A percentile compares a stretch with the other conserved stretches of the same genome.
Conservation (phyloP, 2,113 vertebrate species). For the Panthera leo region DNA sequence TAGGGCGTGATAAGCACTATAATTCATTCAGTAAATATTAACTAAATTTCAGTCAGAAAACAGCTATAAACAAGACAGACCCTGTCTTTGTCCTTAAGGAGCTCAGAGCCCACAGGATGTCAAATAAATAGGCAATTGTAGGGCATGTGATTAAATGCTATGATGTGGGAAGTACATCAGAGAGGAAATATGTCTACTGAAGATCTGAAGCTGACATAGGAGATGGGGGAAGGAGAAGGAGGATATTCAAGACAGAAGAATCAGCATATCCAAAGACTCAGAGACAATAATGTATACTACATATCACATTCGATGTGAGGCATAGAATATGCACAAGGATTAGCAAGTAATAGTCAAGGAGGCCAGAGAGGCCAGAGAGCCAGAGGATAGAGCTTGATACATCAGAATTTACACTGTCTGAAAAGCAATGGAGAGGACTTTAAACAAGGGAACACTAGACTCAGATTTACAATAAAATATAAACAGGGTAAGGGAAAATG, state of each 20-base stretch:
- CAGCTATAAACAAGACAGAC: background rate
- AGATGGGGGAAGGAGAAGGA: background rate
- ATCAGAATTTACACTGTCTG: background rate
- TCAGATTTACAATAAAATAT: constrained; percentile 5
- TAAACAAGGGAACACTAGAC: background rate
- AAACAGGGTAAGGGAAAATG: background rate
- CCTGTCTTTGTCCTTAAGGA: background rate
- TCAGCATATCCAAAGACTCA: background rate
- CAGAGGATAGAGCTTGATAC: background rate
- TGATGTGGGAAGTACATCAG: background rate
- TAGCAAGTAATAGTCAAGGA: background rate
- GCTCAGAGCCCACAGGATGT: background rate
- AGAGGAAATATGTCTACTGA: background rate
- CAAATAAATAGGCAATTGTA: background rate
- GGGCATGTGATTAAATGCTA: background rate
- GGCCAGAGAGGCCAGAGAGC: background rate
- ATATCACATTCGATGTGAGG: background rate
- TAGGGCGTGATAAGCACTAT: background rate
- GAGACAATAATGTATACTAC: background rate
- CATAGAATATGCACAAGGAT: background rate
- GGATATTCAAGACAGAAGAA: background rate
- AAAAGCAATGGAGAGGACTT: background rate
- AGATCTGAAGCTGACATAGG: background rate
- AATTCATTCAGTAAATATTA: background rate
- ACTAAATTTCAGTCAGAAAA: background rate